Conservation (phyloP, 2,888 invertebrate species). For the Dorcus hopei region DNA sequence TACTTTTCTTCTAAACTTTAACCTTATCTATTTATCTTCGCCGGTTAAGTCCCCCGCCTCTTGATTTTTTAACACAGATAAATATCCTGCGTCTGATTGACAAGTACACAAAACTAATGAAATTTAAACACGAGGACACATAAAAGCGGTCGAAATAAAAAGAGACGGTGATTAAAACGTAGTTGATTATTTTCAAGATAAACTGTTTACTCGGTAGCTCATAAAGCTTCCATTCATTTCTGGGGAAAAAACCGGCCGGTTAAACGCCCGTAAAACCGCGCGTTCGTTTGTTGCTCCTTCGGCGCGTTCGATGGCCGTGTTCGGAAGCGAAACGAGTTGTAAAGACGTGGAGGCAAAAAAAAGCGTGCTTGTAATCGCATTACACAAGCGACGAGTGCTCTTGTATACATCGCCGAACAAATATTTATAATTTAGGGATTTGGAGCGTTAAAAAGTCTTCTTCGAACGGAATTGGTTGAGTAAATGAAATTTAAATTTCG, state of each 20-base stretch:
- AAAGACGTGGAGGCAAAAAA: not conserved
- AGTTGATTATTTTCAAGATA: slow-evolving; percentile 14
- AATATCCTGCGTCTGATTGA: slow-evolving; percentile 17
- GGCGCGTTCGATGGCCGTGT: not conserved
- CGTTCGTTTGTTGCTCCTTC: not conserved
- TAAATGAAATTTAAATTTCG: not conserved
- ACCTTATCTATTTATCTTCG: no score
- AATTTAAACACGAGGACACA: slow-evolving; percentile 9
- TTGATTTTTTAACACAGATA: not conserved
- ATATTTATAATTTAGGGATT: slow-evolving; percentile 13
- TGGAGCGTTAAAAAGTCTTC: slow-evolving; percentile 5
- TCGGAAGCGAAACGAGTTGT: not conserved
- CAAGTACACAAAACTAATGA: slow-evolving; percentile 14
- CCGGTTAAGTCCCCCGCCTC: no score
- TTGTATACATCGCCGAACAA: slow-evolving; percentile 11
- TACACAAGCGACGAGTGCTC: slow-evolving; percentile 6
- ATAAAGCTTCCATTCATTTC: slow-evolving; percentile 16
- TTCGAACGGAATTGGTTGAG: not conserved
- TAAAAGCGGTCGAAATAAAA: slow-evolving; percentile 7
- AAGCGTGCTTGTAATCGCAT: not conserved
- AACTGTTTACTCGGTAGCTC: slow-evolving; percentile 11
- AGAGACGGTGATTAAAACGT: slow-evolving; percentile 9
- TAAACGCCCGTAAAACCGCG: not conserved
- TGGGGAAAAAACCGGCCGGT: not conserved
- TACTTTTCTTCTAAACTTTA: no score